These are phyloP conservation scores for Aphrophora alni DNA, from an alignment of 2,888 invertebrate species.

Conservation along the genomic window DNA sequence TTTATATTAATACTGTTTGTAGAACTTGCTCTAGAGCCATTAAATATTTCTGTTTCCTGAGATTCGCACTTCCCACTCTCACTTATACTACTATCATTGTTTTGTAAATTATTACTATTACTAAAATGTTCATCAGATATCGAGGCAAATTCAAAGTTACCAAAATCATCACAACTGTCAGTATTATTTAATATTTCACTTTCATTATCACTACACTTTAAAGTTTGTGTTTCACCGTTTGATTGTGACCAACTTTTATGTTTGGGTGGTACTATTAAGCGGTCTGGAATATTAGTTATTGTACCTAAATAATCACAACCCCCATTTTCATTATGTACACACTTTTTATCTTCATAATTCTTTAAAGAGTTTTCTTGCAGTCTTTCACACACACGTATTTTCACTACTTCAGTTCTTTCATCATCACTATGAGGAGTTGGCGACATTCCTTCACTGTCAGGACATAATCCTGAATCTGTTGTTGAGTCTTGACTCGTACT, in stretches of 20 bases:
- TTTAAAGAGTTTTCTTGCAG: neutral
- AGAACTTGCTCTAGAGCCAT: neutral
- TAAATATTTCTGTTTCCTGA: neutral
- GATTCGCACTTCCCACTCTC: neutral
- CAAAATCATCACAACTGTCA: conserved; percentile 17
- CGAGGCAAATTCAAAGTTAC: conserved; percentile 28
- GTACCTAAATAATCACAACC: neutral
- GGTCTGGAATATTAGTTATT: neutral
- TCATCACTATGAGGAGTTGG: conserved; percentile 39
- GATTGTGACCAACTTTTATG: neutral
- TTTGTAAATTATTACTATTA: neutral
- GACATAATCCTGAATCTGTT: conserved; percentile 36
- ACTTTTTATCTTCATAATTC: neutral
- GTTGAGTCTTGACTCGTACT: conserved; percentile 37
- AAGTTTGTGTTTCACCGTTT: neutral
- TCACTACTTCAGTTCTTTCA: conserved; percentile 11
- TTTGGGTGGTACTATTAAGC: neutral
- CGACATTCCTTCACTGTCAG: conserved; percentile 35
- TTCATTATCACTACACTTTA: neutral
- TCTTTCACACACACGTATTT: neutral
- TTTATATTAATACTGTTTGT: neutral
- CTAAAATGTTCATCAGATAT: neutral
- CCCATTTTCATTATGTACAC: neutral
- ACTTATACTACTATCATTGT: neutral
- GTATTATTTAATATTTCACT: neutral